Base-by-base conservation (phyloP, 2,888 invertebrate genomes). In the Luperina testacea region DNA sequence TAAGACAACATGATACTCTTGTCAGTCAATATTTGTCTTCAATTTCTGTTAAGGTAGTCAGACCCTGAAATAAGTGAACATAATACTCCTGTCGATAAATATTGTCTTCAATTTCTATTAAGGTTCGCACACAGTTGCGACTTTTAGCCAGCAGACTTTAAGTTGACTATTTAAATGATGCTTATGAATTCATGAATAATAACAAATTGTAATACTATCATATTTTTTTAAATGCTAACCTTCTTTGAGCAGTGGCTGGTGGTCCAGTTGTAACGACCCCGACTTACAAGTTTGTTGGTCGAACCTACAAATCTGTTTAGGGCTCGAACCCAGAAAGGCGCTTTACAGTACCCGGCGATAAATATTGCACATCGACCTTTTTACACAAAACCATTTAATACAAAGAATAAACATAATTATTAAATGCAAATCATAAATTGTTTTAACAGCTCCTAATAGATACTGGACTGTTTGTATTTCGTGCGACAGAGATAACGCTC, bases 21-120 rank as follows among this genome's bases (percentile, higher is more conserved):
- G 70, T 74, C 73, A 53, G 72, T 78, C 63, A 85, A 70, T 85
- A 76, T 85, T 84, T 87, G 59, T 77, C 59, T 87, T 84, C 65
- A 64, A 87, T 87, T 81, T 76, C 53, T 81, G 51, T 11, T 38
- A 63, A 51, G 61, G 6, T 64, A 13, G 9, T 24, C 57, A 57
- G 57, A 24, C 24, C 57, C 24, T 71, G 71, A 74, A 84, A 87
- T 67, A 73, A 75, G 42, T 75, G 61, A 75, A 63, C n/a, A 32
- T 80, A 84, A 83, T 77, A 57, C 84, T 64, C 51, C 70, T 51
- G 70, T 75, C 67, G 57, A 65, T 81, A 51, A 80, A 72, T 85
- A 77, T 84, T 80, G 63, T 74, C 57, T 87, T 87, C 65, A 63
- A 87, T 87, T 80, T 77, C 53, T 81, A 51, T 24, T 57, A 57